These are phyloP conservation scores for Gavialis gangeticus DNA, from an alignment of 2,113 vertebrate genomes.

Conservation along the genomic window DNA sequence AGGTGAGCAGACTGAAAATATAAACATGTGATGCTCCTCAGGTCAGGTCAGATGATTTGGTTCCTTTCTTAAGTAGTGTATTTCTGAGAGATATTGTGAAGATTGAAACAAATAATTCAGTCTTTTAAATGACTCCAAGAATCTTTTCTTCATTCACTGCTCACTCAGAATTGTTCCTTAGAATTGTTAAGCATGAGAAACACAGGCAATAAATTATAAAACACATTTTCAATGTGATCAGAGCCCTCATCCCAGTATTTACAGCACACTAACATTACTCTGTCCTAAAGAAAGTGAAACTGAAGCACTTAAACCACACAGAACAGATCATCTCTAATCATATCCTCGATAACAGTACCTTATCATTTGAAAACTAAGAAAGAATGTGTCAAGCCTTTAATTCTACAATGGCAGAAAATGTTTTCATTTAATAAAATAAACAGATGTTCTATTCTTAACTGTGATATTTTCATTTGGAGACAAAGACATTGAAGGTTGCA, in stretches of 20 bases:
- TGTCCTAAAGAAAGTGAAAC: constrained; percentile 24
- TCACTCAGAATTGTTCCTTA: constrained; percentile 27
- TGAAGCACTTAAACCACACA: constrained; percentile 13
- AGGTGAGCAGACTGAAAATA: not conserved
- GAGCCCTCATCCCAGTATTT: constrained; percentile 35
- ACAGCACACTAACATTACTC: constrained; percentile 27
- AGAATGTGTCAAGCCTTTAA: not conserved
- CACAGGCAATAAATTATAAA: constrained; percentile 16
- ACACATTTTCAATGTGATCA: constrained; percentile 26
- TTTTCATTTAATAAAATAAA: not conserved
- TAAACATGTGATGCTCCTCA: not conserved
- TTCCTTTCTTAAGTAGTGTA: not conserved
- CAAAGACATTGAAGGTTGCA: not conserved
- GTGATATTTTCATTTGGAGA: not conserved
- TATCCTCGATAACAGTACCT: constrained; percentile 9
- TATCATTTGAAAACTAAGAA: not conserved
- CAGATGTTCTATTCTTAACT: not conserved
- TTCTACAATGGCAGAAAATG: not conserved
- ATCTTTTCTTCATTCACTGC: constrained; percentile 51
- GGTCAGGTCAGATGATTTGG: not conserved
- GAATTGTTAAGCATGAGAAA: constrained; percentile 22
- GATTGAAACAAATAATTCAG: constrained; percentile 56
- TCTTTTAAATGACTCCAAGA: constrained; percentile 48
- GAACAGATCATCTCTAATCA: not conserved
- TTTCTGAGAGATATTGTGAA: constrained; percentile 41